Percentiles rank a stretch among this genome's conserved stretches.
phyloP scores from a whole-genome alignment of 2,797 vertebrate genomes.

The Triplophysa yarkandensis region DNA sequence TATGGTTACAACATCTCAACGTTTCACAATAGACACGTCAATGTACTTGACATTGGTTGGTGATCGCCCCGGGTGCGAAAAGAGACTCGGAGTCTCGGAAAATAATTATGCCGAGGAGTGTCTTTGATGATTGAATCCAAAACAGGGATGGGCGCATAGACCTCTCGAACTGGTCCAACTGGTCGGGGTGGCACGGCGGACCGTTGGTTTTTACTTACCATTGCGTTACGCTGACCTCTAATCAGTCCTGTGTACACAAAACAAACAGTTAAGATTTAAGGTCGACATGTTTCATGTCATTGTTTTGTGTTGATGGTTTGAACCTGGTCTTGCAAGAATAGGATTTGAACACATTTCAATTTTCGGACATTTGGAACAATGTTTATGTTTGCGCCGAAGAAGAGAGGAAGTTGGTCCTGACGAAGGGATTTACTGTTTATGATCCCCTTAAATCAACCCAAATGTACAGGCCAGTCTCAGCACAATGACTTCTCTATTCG shows the following conservation, averaged over 20 bases:
- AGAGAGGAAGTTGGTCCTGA: background rate
- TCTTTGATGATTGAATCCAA: slow-evolving; percentile 34
- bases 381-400: background rate
- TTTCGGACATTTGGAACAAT: no score
- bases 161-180: slow-evolving; percentile 52
- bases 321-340: background rate
- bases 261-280: background rate
- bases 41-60: slow-evolving; percentile 39
- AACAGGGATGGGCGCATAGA: slow-evolving; percentile 60
- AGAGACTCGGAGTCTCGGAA: slow-evolving; percentile 40
- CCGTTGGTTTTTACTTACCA: slow-evolving; percentile 25
- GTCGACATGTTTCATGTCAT: background rate
- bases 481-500: background rate
- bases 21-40: slow-evolving; percentile 1
- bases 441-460: background rate
- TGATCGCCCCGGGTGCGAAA: slow-evolving; percentile 44
- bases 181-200: background rate
- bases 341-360: no score
- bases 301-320: background rate
- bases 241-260: slow-evolving; percentile 19
- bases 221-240: slow-evolving; percentile 12
- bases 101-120: slow-evolving; percentile 70
- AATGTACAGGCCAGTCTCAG: background rate
- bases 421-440: background rate
- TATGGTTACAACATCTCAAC: background rate